Evolutionary conservation across 2,888 invertebrate genomes (phyloP).

Genomic region (Cyaniris semiargus): DNA sequence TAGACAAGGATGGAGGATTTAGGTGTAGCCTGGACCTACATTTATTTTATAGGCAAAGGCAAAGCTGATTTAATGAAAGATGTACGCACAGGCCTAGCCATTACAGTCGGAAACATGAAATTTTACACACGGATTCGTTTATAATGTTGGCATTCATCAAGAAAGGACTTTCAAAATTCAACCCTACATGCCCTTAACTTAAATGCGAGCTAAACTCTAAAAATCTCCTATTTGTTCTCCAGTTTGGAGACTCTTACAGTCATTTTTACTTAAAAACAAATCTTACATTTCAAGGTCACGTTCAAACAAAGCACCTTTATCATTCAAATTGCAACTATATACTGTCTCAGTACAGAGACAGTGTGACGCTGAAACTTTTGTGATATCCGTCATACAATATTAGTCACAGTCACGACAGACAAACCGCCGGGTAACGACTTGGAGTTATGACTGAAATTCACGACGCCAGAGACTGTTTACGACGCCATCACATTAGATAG

Average conservation of each 20-base stretch:
- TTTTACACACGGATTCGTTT: too few relatives aligned
- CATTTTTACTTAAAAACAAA: background rate
- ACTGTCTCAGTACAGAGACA: background rate
- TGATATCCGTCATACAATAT: constrained; percentile 13
- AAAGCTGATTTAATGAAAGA: background rate
- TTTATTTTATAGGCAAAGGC: background rate
- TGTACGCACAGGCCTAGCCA: too few relatives aligned
- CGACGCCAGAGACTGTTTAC: constrained; percentile 14
- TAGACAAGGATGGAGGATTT: background rate
- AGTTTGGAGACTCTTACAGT: background rate
- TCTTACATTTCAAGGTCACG: background rate
- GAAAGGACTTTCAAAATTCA: too few relatives aligned
- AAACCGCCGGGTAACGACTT: constrained; percentile 11
- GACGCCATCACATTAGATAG: constrained; percentile 6
- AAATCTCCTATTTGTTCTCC: background rate
- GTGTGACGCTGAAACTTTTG: background rate
- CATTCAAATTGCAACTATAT: background rate
- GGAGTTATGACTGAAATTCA: constrained; percentile 21
- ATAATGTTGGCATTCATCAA: too few relatives aligned
- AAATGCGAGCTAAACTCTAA: background rate
- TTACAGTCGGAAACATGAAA: too few relatives aligned
- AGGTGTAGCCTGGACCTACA: background rate
- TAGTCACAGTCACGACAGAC: background rate
- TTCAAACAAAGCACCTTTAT: background rate
- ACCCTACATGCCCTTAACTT: too few relatives aligned